Percentiles rank a stretch among this genome's conserved stretches.
phyloP scores from a whole-genome alignment of 2,797 vertebrate genomes.

The Ambastaia sidthimunki region DNA sequence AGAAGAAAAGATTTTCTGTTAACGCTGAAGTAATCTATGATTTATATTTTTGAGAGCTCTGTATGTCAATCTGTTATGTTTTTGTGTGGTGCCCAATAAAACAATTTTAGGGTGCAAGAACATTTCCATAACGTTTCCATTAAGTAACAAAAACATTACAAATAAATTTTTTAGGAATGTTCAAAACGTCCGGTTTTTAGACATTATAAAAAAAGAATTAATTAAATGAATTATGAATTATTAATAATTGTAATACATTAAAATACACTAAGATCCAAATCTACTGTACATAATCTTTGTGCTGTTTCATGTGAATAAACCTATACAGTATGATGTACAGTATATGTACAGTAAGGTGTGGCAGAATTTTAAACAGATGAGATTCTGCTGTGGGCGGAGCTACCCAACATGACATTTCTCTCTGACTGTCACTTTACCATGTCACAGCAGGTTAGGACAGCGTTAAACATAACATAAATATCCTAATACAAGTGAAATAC shows the following conservation, averaged over 20 bases:
- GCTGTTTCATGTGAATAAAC: background rate
- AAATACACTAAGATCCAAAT: background rate
- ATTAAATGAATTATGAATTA: no score
- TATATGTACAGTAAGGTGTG: background rate
- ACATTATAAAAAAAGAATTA: no score
- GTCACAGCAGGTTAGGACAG: background rate
- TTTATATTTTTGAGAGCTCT: constrained; percentile 27
- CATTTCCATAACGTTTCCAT: no score
- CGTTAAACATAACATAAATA: background rate
- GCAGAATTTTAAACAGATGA: background rate
- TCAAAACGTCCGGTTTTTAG: no score
- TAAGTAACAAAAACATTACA: no score
- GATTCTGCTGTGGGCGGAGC: background rate
- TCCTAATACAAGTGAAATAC: background rate
- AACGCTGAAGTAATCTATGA: constrained; percentile 23
- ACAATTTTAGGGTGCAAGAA: no score
- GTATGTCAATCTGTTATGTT: background rate
- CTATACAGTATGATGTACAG: no score
- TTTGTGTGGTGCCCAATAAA: constrained; percentile 3
- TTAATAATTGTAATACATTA: background rate
- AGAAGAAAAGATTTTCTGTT: background rate
- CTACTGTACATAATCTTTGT: background rate
- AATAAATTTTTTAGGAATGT: no score
- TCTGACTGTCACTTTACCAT: background rate
- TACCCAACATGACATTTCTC: background rate